Base-by-base conservation (phyloP, 2,113 vertebrate genomes). In the Catharus minimus region DNA sequence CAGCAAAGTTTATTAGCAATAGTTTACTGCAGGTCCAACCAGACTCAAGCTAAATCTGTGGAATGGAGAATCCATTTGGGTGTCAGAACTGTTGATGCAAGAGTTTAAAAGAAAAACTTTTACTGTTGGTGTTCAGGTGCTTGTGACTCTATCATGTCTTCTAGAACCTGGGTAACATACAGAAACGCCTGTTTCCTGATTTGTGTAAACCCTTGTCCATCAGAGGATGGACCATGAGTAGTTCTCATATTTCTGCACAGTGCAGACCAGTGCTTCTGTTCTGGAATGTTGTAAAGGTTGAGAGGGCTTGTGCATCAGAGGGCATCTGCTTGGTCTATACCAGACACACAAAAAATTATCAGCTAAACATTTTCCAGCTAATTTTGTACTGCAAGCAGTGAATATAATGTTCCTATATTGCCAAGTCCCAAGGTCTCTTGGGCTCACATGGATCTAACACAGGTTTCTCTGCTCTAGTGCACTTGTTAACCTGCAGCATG, bases 101-200 rank as follows among this genome's bases (percentile, higher is more conserved):
- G 7, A 15, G 7, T 69, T 91, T 81, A 17, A 71, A 69, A 17
- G 8, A 74, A 84, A 89, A 41, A 1, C 11, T 61, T 56, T 73
- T 61, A 30, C 14, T 61, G 4, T 33, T 21, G 43, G 7, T 38
- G 18, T 39, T 60, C 5, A 0, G 44, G 21, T 24, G 24, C 36
- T 23, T 3, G 2, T 36, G 21, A 68, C 14, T 44, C 22, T 20
- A 15, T 52, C 61, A 71, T 5, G 7, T 69, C 22, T 88, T 39
- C n/a, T 52, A 30, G 15, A 57, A 56, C 13, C 4, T 4, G 2
- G 6, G 6, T 43, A 72, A 24, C 0, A 7, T 13, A 28, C 2
- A 67, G 49, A 65, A 82, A 82, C 30, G 60, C 7, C 24, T 39
- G n/a, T 43, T 32, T 36, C 1, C 1, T 56, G 9, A 38, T 43